These are phyloP conservation scores for Poeciliopsis occidentalis DNA, from an alignment of 2,113 vertebrate species.

Conservation along the genomic window DNA sequence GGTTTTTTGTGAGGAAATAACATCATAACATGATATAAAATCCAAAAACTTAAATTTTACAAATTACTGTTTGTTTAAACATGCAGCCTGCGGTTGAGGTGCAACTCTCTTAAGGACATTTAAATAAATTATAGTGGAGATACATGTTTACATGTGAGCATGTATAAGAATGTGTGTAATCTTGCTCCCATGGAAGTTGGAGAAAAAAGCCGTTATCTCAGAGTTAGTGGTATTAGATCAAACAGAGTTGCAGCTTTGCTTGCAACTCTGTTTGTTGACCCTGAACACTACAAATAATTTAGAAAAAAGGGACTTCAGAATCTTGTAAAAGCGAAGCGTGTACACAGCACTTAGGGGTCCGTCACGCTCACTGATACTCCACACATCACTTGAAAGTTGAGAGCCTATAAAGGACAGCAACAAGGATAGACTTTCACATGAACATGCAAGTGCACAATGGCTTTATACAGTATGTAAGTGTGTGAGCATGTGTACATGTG, in stretches of 20 bases:
- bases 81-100: neutral
- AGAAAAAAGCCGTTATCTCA: neutral
- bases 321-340: neutral
- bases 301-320: constrained; percentile 4
- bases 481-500: neutral
- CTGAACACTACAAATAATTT: constrained; percentile 19
- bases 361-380: neutral
- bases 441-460: neutral
- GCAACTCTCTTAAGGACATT: neutral
- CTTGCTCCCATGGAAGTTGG: neutral
- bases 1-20: no score
- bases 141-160: neutral
- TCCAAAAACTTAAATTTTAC: no score
- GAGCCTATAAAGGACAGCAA: constrained; percentile 5
- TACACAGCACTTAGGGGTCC: neutral
- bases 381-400: constrained; percentile 7
- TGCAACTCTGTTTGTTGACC: constrained; percentile 16
- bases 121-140: neutral
- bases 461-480: neutral
- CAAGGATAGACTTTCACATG: constrained; percentile 12
- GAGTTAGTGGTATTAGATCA: neutral
- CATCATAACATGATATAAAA: no score
- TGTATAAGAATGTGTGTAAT: neutral
- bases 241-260: neutral
- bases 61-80: neutral